Evolutionary conservation across 2,113 vertebrate species (phyloP).

Genomic region (Aix galericulata): DNA sequence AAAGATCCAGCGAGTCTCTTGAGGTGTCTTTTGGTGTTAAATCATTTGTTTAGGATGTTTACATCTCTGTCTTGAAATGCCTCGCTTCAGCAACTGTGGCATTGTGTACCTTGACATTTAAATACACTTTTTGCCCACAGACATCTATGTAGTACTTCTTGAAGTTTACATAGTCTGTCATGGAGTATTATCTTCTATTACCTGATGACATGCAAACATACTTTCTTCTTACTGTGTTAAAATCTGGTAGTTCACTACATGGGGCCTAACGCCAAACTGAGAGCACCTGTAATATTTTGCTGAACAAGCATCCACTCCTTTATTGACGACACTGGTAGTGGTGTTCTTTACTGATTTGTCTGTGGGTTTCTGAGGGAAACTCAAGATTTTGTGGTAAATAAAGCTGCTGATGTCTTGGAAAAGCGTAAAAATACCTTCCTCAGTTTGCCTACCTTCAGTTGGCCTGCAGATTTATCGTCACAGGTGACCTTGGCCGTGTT

Average conservation of each 20-base stretch:
- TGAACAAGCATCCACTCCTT: not conserved
- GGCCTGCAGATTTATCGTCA: not conserved
- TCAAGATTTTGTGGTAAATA: not conserved
- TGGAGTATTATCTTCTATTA: not conserved
- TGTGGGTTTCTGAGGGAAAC: not conserved
- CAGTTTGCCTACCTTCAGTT: not conserved
- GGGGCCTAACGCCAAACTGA: not conserved
- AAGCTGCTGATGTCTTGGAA: not conserved
- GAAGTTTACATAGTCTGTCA: not conserved
- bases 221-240: not conserved
- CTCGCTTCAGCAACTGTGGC: not conserved
- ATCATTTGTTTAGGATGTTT: not conserved
- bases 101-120: not conserved
- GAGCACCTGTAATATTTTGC: not conserved
- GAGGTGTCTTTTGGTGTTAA: not conserved
- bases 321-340: not conserved
- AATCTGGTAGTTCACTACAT: not conserved
- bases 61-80: not conserved
- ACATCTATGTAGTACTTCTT: not conserved
- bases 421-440: not conserved
- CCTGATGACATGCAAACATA: not conserved
- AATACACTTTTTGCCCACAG: not conserved
- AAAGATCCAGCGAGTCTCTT: not conserved
- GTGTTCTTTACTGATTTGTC: not conserved
- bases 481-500: not conserved